These are phyloP conservation scores for Morone saxatilis DNA, from an alignment of 2,113 vertebrate species.

Conservation along the genomic window DNA sequence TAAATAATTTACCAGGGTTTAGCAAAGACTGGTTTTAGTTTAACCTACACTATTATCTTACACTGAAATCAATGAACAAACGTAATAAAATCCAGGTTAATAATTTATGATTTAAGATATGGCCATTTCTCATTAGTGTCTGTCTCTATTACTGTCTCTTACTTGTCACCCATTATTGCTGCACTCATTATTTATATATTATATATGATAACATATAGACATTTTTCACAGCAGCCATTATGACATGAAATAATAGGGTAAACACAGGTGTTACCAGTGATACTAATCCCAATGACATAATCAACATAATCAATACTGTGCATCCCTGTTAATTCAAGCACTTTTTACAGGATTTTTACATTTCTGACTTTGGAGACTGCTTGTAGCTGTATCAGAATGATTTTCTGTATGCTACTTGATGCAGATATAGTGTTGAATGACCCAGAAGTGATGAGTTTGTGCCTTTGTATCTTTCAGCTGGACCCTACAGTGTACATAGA, in stretches of 20 bases:
- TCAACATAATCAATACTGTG: neutral
- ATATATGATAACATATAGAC: neutral
- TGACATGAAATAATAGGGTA: too few relatives aligned
- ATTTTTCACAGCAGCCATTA: too few relatives aligned
- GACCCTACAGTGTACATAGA: conserved; percentile 85
- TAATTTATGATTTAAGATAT: conserved; percentile 9
- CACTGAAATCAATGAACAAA: neutral
- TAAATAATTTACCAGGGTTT: neutral
- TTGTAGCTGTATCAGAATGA: neutral
- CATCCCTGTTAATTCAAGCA: neutral
- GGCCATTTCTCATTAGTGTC: neutral
- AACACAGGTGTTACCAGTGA: too few relatives aligned
- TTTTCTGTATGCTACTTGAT: neutral
- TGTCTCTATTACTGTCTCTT: neutral
- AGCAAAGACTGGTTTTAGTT: neutral
- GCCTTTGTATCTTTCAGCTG: conserved; percentile 79
- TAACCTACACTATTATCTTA: neutral
- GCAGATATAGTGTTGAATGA: neutral
- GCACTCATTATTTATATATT: neutral
- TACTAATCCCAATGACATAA: too few relatives aligned
- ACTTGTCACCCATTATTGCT: neutral
- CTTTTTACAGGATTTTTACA: neutral
- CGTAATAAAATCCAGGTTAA: neutral
- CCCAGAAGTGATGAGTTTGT: neutral
- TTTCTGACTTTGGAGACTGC: neutral